A percentile compares a stretch with the other conserved stretches of the same genome.
Conservation (phyloP, 2,797 vertebrate species). For the Bradypus variegatus region DNA sequence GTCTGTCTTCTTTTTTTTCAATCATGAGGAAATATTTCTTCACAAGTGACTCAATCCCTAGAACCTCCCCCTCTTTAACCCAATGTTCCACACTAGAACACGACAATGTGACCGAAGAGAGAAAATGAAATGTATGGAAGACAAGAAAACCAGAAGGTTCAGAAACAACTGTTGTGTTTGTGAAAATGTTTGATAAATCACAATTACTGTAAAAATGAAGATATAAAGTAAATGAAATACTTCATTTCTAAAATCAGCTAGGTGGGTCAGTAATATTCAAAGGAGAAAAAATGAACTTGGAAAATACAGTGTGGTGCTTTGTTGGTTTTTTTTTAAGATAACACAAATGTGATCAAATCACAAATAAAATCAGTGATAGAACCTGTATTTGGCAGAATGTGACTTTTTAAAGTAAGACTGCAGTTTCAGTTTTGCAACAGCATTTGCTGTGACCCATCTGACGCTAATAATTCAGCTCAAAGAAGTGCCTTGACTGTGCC, state of each 20-base stretch:
- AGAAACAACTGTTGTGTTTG: neutral
- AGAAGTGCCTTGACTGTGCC: neutral
- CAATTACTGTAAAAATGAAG: slow-evolving; percentile 5
- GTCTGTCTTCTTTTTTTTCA: neutral
- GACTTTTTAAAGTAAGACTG: neutral
- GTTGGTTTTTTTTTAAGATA: neutral
- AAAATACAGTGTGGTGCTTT: neutral
- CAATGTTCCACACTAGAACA: neutral
- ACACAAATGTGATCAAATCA: slow-evolving; percentile 1
- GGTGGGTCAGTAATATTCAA: neutral
- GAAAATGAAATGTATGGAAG: neutral
- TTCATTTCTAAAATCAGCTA: neutral
- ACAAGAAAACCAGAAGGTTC: neutral
- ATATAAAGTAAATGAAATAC: neutral
- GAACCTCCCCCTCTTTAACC: slow-evolving; percentile 5
- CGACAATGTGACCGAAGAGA: neutral
- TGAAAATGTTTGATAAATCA: slow-evolving; percentile 14
- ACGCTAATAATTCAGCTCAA: neutral
- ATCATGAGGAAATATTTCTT: slow-evolving; percentile 39
- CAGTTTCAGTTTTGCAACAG: neutral
- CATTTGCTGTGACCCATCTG: neutral
- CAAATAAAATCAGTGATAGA: neutral
- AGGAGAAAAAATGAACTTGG: neutral
- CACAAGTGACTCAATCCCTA: neutral
- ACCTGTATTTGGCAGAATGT: neutral